Evolutionary conservation across 2,797 vertebrate species (phyloP).

Genomic region (Acrocephalus scirpaceus): DNA sequence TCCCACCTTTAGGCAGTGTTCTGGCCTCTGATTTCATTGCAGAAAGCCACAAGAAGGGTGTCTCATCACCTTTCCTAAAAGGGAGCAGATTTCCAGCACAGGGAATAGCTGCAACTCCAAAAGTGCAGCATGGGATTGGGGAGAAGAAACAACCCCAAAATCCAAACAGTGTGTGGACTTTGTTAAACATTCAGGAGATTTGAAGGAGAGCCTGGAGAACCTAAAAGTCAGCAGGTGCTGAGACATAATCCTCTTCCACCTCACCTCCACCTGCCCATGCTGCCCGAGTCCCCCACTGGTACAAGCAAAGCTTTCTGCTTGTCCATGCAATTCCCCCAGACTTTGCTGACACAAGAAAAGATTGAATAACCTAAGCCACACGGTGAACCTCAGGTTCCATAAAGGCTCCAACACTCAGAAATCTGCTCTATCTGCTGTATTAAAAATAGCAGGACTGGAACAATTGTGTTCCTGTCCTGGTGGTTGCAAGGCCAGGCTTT

Average conservation of each 20-base stretch:
- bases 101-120: background rate
- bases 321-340: background rate
- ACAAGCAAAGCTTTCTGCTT: background rate
- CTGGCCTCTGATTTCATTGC: background rate
- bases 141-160: background rate
- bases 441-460: background rate
- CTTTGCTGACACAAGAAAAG: background rate
- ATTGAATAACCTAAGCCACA: background rate
- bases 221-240: background rate
- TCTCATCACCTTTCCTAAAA: background rate
- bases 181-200: background rate
- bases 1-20: background rate
- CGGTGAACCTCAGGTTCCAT: background rate
- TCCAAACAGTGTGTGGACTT: rapidly evolving
- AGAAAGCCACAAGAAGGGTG: background rate
- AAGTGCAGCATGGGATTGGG: rapidly evolving
- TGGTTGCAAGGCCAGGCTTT: background rate
- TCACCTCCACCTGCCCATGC: background rate
- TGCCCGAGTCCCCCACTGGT: background rate
- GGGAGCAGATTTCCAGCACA: background rate
- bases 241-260: background rate
- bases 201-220: background rate
- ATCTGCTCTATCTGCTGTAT: background rate
- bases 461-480: background rate
- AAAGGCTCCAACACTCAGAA: background rate